These are phyloP conservation scores for Lymantria dispar DNA, from an alignment of 2,888 invertebrate species.

Conservation along the genomic window DNA sequence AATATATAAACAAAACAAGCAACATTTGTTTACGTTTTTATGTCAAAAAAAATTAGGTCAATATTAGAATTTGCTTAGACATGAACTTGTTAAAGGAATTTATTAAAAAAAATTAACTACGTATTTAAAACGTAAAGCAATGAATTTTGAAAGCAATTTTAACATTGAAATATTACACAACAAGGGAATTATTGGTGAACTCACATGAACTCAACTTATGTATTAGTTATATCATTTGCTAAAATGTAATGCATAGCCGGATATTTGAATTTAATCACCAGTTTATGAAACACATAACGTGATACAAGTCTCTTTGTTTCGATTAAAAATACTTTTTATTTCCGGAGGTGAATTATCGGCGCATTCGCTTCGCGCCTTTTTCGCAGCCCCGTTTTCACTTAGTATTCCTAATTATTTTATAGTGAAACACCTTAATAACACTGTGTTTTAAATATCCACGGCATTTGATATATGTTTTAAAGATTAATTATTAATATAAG, in stretches of 20 bases:
- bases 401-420: constrained; percentile 21
- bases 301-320: constrained; percentile 44
- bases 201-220: constrained; percentile 69
- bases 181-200: constrained; percentile 34
- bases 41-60: constrained; percentile 19
- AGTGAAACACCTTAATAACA: constrained; percentile 21
- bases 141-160: not conserved
- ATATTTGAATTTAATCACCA: constrained; percentile 34
- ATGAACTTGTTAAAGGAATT: not conserved
- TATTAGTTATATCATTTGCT: constrained; percentile 43
- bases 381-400: constrained; percentile 47
- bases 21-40: constrained; percentile 34
- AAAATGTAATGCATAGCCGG: constrained; percentile 30
- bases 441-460: constrained; percentile 20
- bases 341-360: constrained; percentile 37
- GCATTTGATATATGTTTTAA: constrained; percentile 15
- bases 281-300: constrained; percentile 26
- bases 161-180: not conserved
- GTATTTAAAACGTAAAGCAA: not conserved
- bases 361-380: constrained; percentile 75
- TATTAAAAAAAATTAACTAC: not conserved
- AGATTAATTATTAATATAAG: constrained; percentile 36
- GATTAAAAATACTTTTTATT: constrained; percentile 42
- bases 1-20: constrained; percentile 11
- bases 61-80: constrained; percentile 1